Evolutionary conservation across 2,113 vertebrate genomes (phyloP), one percentile per base, ranked within the genome.

Genomic region (Eretmochelys imbricata): DNA sequence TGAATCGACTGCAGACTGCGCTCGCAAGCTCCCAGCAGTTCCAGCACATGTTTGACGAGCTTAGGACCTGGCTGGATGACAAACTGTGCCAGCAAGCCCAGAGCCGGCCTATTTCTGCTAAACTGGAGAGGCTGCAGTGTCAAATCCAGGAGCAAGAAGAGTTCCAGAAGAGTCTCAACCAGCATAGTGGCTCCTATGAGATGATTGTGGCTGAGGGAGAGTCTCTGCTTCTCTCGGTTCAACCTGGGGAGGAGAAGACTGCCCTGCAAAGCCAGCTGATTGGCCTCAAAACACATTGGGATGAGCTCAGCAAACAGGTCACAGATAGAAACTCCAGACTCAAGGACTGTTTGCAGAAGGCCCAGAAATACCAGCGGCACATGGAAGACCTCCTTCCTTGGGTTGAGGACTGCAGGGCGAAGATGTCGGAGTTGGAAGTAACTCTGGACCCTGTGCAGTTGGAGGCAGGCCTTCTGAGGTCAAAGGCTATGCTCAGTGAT

Each of bases 21-120:
- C 99, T 99, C 35, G 99, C 99, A 0, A 99, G 99, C 96, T 99
- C 99, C 65, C 99, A 99, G 98, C 99, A 99, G 98, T 99, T 99
- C 98, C 99, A 99, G 97, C 99, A 99, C 97, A 99, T 99, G 99
- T 99, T 99, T 89, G 98, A 99, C 95, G 99, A 99, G 93, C 96
- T 99, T 92, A 99, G 98, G 94, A 97, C 98, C 76, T 99, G 99
- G 99, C 98, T 99, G 8, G 99, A 99, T 95, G 97, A 98, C 87
- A 99, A 98, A 96, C 94, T 95, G 91, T 98, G 97, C 31, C 98
- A 98, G 91, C 98, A 97, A 98, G 75, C 97, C 69, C 98, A 97
- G 48, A 97, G 87, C 97, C 97, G 92, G 76, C 98, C 98, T 0
- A 96, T 99, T 82, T 99, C 99, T 87, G 99, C 99, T 88, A 99